These are phyloP conservation scores for Ceratina calcarata DNA, from an alignment of 1,140 invertebrate species.

Conservation along the genomic window DNA sequence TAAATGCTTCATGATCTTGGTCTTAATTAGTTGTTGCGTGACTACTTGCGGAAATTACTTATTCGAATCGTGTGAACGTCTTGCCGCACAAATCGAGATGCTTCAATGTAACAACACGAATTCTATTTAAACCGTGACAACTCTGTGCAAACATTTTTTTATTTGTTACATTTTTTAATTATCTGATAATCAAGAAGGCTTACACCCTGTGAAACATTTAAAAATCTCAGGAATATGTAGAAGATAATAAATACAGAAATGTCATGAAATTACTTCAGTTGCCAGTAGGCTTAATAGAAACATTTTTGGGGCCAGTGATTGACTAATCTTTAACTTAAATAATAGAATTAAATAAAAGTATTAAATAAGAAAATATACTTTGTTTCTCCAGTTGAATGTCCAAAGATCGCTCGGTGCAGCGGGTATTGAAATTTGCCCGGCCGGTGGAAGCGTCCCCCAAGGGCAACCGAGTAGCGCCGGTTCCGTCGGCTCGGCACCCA, in stretches of 20 bases:
- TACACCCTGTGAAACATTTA: background rate
- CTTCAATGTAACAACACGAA: slow-evolving; percentile 23
- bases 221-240: background rate
- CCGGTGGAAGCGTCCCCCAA: slow-evolving; percentile 77
- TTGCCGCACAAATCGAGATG: slow-evolving; percentile 28
- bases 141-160: background rate
- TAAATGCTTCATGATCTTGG: too few relatives aligned
- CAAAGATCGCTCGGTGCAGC: slow-evolving; percentile 78
- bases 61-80: slow-evolving; percentile 39
- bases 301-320: too few relatives aligned
- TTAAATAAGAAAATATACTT: background rate
- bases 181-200: background rate
- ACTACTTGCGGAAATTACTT: background rate
- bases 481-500: slow-evolving; percentile 78
- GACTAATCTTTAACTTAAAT: too few relatives aligned
- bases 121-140: slow-evolving; percentile 12
- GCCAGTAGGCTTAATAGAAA: too few relatives aligned
- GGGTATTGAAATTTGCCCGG: slow-evolving; percentile 76
- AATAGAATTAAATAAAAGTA: too few relatives aligned
- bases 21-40: too few relatives aligned
- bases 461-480: slow-evolving; percentile 78
- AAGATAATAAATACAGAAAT: too few relatives aligned
- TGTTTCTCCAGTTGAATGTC: slow-evolving; percentile 76
- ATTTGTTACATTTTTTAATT: background rate
- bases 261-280: too few relatives aligned